Conservation (phyloP, 2,888 invertebrate genomes). For the Metallyticus violacea region DNA sequence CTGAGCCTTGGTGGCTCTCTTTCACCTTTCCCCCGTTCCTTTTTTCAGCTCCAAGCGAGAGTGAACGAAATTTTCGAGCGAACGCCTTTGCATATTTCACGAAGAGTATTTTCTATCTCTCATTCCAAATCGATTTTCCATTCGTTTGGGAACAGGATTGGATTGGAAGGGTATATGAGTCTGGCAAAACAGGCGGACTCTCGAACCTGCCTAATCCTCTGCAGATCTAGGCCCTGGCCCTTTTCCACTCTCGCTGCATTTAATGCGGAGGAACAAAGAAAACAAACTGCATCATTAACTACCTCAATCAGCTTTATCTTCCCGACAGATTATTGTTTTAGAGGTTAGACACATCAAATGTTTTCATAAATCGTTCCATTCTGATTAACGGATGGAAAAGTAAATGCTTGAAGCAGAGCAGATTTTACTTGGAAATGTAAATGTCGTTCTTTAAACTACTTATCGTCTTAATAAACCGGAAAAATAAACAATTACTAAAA, state of each 20-base stretch:
- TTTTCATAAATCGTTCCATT: not conserved
- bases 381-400: not conserved
- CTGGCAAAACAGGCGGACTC: not conserved
- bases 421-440: too few relatives aligned
- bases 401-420: too few relatives aligned
- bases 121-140: constrained; percentile 14
- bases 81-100: not conserved
- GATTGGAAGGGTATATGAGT: not conserved
- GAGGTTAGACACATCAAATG: not conserved
- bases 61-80: constrained; percentile 1
- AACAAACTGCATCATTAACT: not conserved
- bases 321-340: not conserved
- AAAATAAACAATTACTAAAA: too few relatives aligned
- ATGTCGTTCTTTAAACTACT: too few relatives aligned
- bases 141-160: constrained; percentile 7
- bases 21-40: not conserved
- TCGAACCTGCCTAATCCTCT: not conserved
- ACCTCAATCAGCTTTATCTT: not conserved
- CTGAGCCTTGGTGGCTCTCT: not conserved
- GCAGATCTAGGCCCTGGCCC: not conserved
- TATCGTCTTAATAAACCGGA: too few relatives aligned
- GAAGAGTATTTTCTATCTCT: constrained; percentile 10
- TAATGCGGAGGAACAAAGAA: not conserved
- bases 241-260: not conserved
- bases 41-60: not conserved